Base-by-base conservation (phyloP, 2,113 vertebrate species). In the Podocnemis expansa region DNA sequence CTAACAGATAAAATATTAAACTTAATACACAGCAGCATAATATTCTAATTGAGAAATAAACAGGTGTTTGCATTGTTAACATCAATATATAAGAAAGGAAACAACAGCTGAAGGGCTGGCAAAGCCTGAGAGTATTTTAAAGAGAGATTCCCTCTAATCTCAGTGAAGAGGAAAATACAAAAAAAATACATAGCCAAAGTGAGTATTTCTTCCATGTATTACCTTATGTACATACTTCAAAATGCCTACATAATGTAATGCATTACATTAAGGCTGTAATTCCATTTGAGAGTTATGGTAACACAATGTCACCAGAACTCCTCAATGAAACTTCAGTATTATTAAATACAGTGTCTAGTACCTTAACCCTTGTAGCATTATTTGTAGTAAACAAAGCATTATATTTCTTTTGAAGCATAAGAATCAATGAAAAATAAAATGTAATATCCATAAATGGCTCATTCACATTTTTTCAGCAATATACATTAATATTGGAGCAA, bases 311-410 rank as follows among this genome's bases (percentile, higher is more conserved):
- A 78, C 9, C 1, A 0, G 73, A 56, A 73, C 80, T 21, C 43
- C 47, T 27, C 43, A 13, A 31, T 6, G 14, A 0, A 21, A 43
- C 8, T 89, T 22, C 4, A 25, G 11, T 0, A 0, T 25, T 21
- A 55, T 24, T 0, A 0, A 27, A 1, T 89, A 38, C 3, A 2
- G 0, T 22, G 21, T 0, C 0, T 29, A 7, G 3, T 8, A 38
- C 19, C n/a, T 89, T 56, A 41, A 6, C 79, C 19, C 54, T 45
- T 3, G 22, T 1, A 0, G 89, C 49, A 8, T 13, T 24, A 43
- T 13, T 19, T 70, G 38, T 38, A 70, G 16, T 38, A 70, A n/a
- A 22, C 38, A 70, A 38, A 70, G 63, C 38, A 5, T 38, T 70
- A 38, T 34, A 70, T 70, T 70, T 38, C 63, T 70, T 58, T 47